Conservation (phyloP, 1,140 invertebrate species). For the Caerostris darwini region DNA sequence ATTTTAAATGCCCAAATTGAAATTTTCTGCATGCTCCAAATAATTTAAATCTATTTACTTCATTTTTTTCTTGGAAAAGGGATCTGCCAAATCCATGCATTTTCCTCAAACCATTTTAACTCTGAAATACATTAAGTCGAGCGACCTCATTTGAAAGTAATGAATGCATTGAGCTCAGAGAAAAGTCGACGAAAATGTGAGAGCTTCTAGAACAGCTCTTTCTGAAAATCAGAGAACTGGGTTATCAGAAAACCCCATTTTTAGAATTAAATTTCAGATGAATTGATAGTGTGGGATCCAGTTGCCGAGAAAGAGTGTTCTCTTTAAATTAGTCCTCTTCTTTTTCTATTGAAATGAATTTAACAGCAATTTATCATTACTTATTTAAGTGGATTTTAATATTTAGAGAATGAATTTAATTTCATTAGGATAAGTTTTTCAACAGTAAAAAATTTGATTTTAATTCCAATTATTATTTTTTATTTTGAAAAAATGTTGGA, state of each 20-base stretch:
- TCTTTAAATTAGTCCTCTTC: not conserved
- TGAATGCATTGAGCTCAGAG: slow-evolving; percentile 1
- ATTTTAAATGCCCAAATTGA: no score
- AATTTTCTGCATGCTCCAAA: no score
- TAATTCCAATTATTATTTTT: no score
- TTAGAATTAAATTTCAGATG: not conserved
- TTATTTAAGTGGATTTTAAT: no score
- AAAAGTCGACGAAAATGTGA: slow-evolving; percentile 6
- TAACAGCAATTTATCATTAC: not conserved
- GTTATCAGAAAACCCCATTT: not conserved
- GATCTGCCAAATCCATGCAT: not conserved
- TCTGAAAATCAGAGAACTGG: not conserved
- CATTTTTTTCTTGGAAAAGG: not conserved
- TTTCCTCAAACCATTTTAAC: slow-evolving; percentile 7
- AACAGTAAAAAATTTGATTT: no score
- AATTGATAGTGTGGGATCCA: not conserved
- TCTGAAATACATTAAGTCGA: not conserved
- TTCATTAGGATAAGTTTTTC: no score
- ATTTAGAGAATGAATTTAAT: no score
- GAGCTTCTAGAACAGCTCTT: not conserved
- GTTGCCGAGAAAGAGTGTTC: not conserved
- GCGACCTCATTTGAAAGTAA: slow-evolving; percentile 1
- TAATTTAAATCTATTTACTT: not conserved
- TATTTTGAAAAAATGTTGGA: no score
- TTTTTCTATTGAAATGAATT: not conserved